Evolutionary conservation across 2,797 vertebrate species (phyloP).

Genomic region (Lacerta agilis): DNA sequence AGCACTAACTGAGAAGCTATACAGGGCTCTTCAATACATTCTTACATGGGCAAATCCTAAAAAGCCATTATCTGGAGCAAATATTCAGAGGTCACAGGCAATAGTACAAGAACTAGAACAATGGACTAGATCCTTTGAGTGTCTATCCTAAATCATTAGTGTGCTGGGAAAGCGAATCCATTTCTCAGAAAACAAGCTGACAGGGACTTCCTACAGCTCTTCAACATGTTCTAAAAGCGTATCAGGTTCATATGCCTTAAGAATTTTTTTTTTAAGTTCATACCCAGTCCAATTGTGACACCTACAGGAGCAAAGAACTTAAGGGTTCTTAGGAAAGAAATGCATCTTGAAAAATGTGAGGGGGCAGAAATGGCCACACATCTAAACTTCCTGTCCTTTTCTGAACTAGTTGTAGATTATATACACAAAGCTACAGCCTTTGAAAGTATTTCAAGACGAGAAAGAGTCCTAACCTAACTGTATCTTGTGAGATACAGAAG

Average conservation of each 20-base stretch:
- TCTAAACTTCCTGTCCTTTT: neutral
- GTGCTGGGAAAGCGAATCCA: slow-evolving; percentile 51
- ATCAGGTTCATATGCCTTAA: neutral
- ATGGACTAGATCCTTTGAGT: slow-evolving; percentile 4
- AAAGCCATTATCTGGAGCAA: slow-evolving; percentile 62
- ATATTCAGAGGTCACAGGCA: slow-evolving; percentile 8
- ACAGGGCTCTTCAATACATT: slow-evolving; percentile 48
- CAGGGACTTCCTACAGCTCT: slow-evolving; percentile 38
- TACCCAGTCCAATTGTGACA: slow-evolving; percentile 49
- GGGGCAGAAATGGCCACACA: neutral
- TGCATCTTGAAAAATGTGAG: slow-evolving; percentile 17
- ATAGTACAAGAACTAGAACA: slow-evolving; percentile 34
- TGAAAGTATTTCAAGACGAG: neutral
- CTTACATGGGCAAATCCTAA: slow-evolving; percentile 50
- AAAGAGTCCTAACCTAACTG: neutral
- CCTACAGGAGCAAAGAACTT: slow-evolving; percentile 38
- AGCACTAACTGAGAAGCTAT: slow-evolving; percentile 58
- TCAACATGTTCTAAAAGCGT: slow-evolving; percentile 15
- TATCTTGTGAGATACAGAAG: neutral
- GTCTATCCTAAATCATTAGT: slow-evolving; percentile 67
- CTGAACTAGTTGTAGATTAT: neutral
- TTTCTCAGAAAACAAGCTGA: slow-evolving; percentile 55
- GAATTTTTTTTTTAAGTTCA: slow-evolving; percentile 39
- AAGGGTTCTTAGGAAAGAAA: neutral
- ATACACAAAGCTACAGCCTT: neutral